A percentile compares a stretch with the other conserved stretches of the same genome.
These are phyloP conservation scores for Drosophila antonietae DNA, from an alignment of 2,888 invertebrate species.

Conservation along the genomic window DNA sequence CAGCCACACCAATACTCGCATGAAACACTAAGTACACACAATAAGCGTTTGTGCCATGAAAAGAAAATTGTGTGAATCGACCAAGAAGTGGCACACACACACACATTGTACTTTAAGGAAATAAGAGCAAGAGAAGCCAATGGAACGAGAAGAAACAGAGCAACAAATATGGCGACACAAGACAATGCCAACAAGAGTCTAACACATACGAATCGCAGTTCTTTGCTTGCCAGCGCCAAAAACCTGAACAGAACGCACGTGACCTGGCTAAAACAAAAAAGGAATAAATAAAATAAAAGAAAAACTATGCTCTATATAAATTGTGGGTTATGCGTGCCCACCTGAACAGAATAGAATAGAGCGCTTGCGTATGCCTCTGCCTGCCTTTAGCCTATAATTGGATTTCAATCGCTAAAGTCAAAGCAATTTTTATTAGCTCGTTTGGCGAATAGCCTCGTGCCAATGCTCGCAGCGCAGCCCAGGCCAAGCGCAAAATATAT, in stretches of 20 bases:
- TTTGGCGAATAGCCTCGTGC: constrained; percentile 17
- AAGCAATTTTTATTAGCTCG: constrained; percentile 66
- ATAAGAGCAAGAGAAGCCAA: constrained; percentile 21
- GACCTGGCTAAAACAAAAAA: constrained; percentile 50
- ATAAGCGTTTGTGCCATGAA: constrained; percentile 51
- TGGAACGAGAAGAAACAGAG: constrained; percentile 1
- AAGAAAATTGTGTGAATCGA: constrained; percentile 67
- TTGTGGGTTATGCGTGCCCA: constrained; percentile 35
- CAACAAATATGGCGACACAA: constrained; percentile 42
- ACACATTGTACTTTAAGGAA: constrained; percentile 2
- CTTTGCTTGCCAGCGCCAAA: constrained; percentile 1
- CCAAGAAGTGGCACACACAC: constrained; percentile 11
- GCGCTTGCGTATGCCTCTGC: background rate
- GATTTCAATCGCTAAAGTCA: constrained; percentile 57
- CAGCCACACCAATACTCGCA: constrained; percentile 4
- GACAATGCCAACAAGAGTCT: constrained; percentile 30
- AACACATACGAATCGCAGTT: constrained; percentile 8
- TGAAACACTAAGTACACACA: constrained; percentile 50
- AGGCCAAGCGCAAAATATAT: constrained; percentile 12
- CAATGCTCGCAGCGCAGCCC: constrained; percentile 16
- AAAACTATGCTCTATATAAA: constrained; percentile 28
- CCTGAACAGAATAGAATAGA: constrained; percentile 22
- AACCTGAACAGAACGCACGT: constrained; percentile 51
- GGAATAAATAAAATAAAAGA: no score
- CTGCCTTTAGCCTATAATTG: constrained; percentile 55